Base-by-base conservation (phyloP, 2,888 invertebrate genomes). In the Noctua janthina region DNA sequence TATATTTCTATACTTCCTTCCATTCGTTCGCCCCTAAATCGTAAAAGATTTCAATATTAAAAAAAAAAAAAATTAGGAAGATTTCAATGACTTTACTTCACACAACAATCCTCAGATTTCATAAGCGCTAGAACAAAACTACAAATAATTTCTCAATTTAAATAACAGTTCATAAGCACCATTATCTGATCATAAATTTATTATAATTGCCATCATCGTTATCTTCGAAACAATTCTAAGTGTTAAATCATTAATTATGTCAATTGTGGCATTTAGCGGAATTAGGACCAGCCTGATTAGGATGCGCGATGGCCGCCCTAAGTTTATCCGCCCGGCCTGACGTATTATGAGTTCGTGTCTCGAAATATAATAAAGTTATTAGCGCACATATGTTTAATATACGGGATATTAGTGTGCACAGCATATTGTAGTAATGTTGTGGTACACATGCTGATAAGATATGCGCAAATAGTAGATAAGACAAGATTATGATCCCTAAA, bases 341-440 rank as follows among this genome's bases (percentile, higher is more conserved):
- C 91, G 92, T 92, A 93, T 94, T 94, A 89, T 91, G 88, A 87
- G 90, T 89, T 88, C 95, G 94, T 94, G 95, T 92, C 92, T 80
- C 78, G 93, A 92, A 93, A 92, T 90, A 49, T 87, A 91, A 94
- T 90, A 84, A 85, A 81, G 88, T 87, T 85, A 86, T 86, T 81
- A 81, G 75, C 69, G 56, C 68, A 80, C 76, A 75, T 76, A 82
- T 74, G 79, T 76, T 85, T 76, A 67, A 68, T 81, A 73, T 69
- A 49, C 51, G 67, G 5, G 51, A 68, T 73, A 75, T 75, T 70
- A 83, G 56, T 79, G 66, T 54, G 68, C 46, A 54, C 35, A 68
- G 43, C 39, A 35, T 68, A 46, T 29, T 64, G 43, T 20, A 59
- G 64, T 59, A 15, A 43, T 62, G 80, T 56, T 69, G 35, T 54